Conservation (phyloP, 2,888 invertebrate species). For the Amiota communis region DNA sequence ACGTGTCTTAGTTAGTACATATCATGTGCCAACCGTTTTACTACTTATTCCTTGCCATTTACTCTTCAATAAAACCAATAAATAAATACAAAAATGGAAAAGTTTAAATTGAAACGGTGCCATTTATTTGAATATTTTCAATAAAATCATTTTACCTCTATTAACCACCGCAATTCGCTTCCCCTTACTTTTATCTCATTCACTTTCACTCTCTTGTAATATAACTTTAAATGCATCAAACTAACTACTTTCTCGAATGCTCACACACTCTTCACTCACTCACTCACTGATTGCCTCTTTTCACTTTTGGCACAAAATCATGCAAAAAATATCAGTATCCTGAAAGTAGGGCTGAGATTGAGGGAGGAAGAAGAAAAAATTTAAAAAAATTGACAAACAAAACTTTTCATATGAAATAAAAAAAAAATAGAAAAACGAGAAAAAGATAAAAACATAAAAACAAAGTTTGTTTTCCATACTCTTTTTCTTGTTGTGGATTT, state of each 20-base stretch:
- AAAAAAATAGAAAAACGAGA: slow-evolving; percentile 22
- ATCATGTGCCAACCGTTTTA: too few species aligned
- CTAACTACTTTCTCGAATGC: too few species aligned
- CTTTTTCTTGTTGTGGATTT: not conserved
- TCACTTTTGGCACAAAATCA: slow-evolving; percentile 13
- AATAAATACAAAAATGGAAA: slow-evolving; percentile 5
- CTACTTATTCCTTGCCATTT: too few species aligned
- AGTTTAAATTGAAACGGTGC: slow-evolving; percentile 33
- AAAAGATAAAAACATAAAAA: slow-evolving; percentile 11
- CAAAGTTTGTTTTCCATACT: not conserved
- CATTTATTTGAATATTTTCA: slow-evolving; percentile 14
- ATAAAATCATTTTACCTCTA: not conserved
- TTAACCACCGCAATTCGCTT: too few species aligned
- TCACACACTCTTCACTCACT: too few species aligned
- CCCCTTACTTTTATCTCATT: not conserved
- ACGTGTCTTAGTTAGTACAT: too few species aligned
- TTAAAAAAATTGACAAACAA: slow-evolving; percentile 43
- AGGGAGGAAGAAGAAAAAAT: slow-evolving; percentile 19
- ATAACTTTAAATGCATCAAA: slow-evolving; percentile 33
- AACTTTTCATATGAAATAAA: slow-evolving; percentile 52
- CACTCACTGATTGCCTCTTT: too few species aligned
- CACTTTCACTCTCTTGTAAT: not conserved
- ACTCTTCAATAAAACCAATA: not conserved
- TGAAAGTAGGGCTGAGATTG: slow-evolving; percentile 4
- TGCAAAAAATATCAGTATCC: slow-evolving; percentile 18